Conservation (phyloP, 2,113 vertebrate species). For the Hypomesus transpacificus region DNA sequence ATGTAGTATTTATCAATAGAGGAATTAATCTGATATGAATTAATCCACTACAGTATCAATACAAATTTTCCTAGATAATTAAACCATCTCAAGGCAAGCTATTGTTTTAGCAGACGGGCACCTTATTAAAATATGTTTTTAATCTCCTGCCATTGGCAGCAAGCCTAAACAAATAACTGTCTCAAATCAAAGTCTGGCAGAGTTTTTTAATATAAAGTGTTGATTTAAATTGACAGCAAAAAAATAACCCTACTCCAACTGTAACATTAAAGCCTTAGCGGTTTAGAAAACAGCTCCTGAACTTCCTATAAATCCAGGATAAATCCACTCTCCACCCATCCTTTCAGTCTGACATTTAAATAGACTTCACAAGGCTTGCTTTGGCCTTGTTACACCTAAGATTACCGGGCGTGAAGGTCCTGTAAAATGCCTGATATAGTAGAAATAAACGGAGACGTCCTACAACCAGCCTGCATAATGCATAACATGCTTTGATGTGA, state of each 20-base stretch:
- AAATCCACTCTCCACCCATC: neutral
- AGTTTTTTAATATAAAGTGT: constrained; percentile 28
- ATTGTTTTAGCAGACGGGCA: constrained; percentile 32
- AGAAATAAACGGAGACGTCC: neutral
- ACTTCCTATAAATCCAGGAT: neutral
- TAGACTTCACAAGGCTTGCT: neutral
- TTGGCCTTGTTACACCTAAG: neutral
- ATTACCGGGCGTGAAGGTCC: neutral
- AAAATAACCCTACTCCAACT: constrained; percentile 2
- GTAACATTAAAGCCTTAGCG: constrained; percentile 43
- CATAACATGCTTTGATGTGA: neutral
- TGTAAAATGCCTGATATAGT: neutral
- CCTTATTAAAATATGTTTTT: constrained; percentile 51
- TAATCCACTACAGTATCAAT: constrained; percentile 26
- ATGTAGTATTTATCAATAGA: constrained; percentile 4
- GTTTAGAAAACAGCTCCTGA: constrained; percentile 47
- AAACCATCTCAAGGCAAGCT: constrained; percentile 38
- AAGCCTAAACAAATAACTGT: constrained; percentile 44
- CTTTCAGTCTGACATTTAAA: neutral
- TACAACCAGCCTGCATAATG: neutral
- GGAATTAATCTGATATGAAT: constrained; percentile 7
- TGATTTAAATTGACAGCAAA: constrained; percentile 40
- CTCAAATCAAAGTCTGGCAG: constrained; percentile 47
- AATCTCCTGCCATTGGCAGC: constrained; percentile 33
- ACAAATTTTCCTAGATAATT: constrained; percentile 42